Evolutionary conservation across 2,113 vertebrate species (phyloP).

Genomic region (Pelobates fuscus): DNA sequence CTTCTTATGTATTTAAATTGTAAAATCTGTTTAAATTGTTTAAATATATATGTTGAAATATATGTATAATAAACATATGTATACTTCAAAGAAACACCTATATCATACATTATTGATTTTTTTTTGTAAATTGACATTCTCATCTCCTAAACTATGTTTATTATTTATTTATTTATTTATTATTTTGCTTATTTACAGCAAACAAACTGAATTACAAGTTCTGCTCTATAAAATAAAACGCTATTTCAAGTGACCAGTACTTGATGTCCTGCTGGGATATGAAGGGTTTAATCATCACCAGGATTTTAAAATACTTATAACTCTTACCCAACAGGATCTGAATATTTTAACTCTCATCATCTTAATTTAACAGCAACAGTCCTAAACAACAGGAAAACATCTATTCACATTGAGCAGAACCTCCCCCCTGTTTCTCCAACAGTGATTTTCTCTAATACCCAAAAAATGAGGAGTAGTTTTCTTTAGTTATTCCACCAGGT

Average conservation of each 20-base stretch:
- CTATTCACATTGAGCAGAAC: background rate
- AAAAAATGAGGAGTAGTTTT: conserved; percentile 83
- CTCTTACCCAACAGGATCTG: background rate
- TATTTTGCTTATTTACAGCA: too few relatives aligned
- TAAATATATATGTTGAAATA: too few relatives aligned
- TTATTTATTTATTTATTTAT: too few relatives aligned
- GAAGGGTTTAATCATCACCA: background rate
- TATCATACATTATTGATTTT: too few relatives aligned
- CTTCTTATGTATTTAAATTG: too few relatives aligned
- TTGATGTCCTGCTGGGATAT: background rate
- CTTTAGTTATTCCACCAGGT: conserved; percentile 85
- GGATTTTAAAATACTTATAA: background rate
- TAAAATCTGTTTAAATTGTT: too few relatives aligned
- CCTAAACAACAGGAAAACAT: background rate
- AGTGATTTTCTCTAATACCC: conserved; percentile 75
- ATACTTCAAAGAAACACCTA: too few relatives aligned
- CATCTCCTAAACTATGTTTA: too few relatives aligned
- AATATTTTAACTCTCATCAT: background rate
- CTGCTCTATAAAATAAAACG: too few relatives aligned
- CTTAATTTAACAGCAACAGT: background rate
- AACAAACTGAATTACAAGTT: too few relatives aligned
- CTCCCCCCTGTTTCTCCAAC: conserved; percentile 20
- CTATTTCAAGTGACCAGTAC: background rate
- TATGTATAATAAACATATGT: too few relatives aligned
- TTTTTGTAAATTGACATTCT: too few relatives aligned